phyloP scores from a whole-genome alignment of 2,888 invertebrate species.

The Ochropacha duplaris region DNA sequence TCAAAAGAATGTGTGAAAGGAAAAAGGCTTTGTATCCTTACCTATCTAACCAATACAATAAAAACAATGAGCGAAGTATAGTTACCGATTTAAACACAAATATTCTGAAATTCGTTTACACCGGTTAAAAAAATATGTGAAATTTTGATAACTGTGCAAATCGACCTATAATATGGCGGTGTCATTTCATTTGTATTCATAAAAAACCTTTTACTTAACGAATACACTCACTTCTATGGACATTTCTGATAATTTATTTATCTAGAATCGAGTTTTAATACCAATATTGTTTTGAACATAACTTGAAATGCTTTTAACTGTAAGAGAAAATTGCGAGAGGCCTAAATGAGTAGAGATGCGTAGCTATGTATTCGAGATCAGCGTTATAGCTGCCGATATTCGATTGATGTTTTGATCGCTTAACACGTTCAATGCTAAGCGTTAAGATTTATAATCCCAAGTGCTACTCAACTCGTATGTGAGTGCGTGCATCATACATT shows the following conservation, averaged over 20 bases:
- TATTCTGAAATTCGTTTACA: no score
- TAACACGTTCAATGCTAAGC: no score
- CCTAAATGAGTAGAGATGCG: background rate
- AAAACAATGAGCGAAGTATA: no score
- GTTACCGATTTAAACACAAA: no score
- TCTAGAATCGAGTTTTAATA: background rate
- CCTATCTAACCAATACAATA: no score
- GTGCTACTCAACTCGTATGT: no score
- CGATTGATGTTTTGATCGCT: no score
- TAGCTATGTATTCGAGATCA: background rate
- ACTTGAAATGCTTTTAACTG: background rate
- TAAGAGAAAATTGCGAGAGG: background rate
- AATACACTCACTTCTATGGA: constrained; percentile 22
- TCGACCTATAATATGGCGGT: constrained; percentile 20
- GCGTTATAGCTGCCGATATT: background rate
- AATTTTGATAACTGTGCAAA: background rate
- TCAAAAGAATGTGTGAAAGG: no score
- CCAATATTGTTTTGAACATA: background rate
- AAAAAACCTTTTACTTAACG: constrained; percentile 13
- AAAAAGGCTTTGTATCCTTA: no score
- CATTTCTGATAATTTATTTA: constrained; percentile 22
- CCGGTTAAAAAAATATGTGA: background rate
- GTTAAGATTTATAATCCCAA: no score
- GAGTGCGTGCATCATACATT: no score
- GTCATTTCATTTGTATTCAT: constrained; percentile 10